Percentiles rank a stretch among this genome's conserved stretches.
These are phyloP conservation scores for Tachyglossus aculeatus DNA, from an alignment of 2,797 vertebrate species.

Conservation along the genomic window DNA sequence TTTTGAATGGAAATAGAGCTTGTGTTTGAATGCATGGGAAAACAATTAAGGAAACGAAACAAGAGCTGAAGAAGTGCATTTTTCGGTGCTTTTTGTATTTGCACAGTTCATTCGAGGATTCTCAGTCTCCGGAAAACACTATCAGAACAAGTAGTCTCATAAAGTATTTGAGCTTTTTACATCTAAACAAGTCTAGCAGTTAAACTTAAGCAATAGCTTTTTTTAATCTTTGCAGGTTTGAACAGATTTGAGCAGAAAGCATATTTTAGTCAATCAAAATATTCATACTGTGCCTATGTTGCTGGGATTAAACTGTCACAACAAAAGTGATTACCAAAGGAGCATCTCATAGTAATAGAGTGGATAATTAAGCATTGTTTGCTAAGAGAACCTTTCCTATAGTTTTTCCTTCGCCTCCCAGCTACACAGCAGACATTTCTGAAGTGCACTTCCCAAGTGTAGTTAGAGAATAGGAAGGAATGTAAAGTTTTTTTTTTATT, in stretches of 20 bases:
- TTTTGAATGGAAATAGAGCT: constrained; percentile 55
- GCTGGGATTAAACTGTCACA: constrained; percentile 73
- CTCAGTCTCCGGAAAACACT: constrained; percentile 72
- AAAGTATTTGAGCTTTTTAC: constrained; percentile 74
- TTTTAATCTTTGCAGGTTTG: constrained; percentile 69
- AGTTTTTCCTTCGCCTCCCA: constrained; percentile 76
- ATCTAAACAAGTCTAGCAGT: constrained; percentile 75
- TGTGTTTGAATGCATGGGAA: constrained; percentile 13
- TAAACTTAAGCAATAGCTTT: constrained; percentile 76
- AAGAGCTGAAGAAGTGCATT: constrained; percentile 54
- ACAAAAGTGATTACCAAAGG: constrained; percentile 71
- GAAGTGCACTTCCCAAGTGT: constrained; percentile 81
- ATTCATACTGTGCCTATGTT: constrained; percentile 73
- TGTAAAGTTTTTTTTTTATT: constrained; percentile 71
- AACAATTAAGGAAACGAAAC: constrained; percentile 64
- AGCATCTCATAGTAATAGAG: constrained; percentile 74
- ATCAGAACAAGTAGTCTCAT: constrained; percentile 74
- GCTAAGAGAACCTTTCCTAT: constrained; percentile 77
- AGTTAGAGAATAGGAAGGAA: constrained; percentile 82
- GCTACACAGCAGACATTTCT: constrained; percentile 75
- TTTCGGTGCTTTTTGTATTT: constrained; percentile 65
- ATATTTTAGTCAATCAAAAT: constrained; percentile 76
- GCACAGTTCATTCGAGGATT: constrained; percentile 69
- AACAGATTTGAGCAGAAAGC: constrained; percentile 75
- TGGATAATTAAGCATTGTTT: constrained; percentile 76